Evolutionary conservation across 2,797 vertebrate species (phyloP).

Genomic region (Molossus molossus): DNA sequence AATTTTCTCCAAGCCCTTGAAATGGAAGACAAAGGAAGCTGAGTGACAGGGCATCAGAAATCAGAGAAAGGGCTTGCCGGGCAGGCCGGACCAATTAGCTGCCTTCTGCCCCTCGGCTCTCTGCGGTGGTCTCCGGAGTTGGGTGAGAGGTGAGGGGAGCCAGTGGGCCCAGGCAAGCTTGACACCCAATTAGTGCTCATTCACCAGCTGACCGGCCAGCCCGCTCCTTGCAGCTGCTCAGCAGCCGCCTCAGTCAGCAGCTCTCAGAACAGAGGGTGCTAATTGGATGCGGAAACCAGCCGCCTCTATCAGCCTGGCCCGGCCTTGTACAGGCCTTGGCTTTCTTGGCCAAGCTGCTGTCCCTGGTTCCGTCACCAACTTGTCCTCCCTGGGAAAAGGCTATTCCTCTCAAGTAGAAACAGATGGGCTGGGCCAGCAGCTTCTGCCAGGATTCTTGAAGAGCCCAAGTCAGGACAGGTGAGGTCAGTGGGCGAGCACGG

Average conservation of each 20-base stretch:
- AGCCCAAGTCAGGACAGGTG: neutral
- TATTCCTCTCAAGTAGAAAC: constrained; percentile 36
- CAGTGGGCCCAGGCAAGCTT: constrained; percentile 83
- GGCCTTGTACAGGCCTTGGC: neutral
- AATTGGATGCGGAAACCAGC: constrained; percentile 57
- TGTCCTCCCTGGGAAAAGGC: neutral
- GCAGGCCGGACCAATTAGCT: constrained; percentile 73
- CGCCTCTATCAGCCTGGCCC: neutral
- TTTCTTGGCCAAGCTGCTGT: constrained; percentile 10
- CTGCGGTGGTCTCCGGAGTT: constrained; percentile 40
- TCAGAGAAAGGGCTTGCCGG: neutral
- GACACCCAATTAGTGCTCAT: constrained; percentile 84
- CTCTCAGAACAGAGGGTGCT: constrained; percentile 63
- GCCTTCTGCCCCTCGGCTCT: constrained; percentile 32
- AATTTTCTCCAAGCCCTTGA: constrained; percentile 69
- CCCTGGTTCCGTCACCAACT: neutral
- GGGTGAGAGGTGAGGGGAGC: constrained; percentile 74
- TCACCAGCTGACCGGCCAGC: constrained; percentile 81
- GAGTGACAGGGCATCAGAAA: constrained; percentile 68
- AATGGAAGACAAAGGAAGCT: constrained; percentile 77
- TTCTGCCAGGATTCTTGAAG: constrained; percentile 2
- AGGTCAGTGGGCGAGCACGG: neutral
- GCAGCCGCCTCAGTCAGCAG: neutral
- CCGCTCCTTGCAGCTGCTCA: constrained; percentile 67
- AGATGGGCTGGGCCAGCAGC: neutral